These are phyloP conservation scores for Molossus alvarezi DNA, from an alignment of 2,797 vertebrate species.

Conservation along the genomic window DNA sequence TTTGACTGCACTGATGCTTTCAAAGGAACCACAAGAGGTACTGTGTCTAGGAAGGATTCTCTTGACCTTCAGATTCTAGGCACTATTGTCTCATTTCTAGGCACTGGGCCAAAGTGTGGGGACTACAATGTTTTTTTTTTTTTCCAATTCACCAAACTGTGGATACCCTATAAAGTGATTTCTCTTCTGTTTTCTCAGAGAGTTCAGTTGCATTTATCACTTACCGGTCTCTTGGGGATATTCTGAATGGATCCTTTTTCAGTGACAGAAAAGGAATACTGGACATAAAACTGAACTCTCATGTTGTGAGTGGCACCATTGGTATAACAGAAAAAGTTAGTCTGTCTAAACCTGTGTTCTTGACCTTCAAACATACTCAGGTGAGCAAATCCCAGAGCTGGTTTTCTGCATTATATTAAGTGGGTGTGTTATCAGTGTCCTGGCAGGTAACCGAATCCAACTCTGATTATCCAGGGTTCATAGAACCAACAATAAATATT, in stretches of 20 bases:
- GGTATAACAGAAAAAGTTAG: conserved; percentile 86
- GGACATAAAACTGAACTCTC: conserved; percentile 89
- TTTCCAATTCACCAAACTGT: no score
- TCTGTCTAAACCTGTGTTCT: conserved; percentile 87
- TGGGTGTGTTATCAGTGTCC: background rate
- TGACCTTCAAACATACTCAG: conserved; percentile 90
- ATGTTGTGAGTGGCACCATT: conserved; percentile 89
- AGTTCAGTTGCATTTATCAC: conserved; percentile 19
- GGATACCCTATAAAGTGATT: background rate
- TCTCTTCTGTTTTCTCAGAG: conserved; percentile 37
- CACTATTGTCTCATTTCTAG: background rate
- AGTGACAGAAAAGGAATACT: background rate
- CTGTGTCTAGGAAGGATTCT: background rate
- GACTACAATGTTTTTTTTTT: background rate
- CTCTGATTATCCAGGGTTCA: background rate
- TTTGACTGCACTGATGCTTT: conserved; percentile 44
- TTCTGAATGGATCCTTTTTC: conserved; percentile 76
- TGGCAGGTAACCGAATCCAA: background rate
- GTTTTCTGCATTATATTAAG: background rate
- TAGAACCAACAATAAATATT: background rate
- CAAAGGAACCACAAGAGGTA: conserved; percentile 51
- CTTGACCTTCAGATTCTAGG: background rate
- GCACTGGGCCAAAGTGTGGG: no score
- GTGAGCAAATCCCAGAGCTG: conserved; percentile 76
- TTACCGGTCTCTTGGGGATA: conserved; percentile 7